Base-by-base conservation (phyloP, 2,113 vertebrate species). In the Pollachius pollachius region DNA sequence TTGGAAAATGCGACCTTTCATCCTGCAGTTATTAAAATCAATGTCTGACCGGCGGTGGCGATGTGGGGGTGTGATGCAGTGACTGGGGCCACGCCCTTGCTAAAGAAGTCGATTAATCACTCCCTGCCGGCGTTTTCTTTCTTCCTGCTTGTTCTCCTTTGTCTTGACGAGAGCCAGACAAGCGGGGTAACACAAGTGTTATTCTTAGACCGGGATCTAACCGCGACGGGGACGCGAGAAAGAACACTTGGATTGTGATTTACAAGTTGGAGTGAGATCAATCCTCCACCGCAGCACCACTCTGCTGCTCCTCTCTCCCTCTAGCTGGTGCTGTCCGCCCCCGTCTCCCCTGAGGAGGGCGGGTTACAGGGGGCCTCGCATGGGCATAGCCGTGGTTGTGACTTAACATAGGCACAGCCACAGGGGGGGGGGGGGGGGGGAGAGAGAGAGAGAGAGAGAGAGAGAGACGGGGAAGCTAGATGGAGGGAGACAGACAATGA, bases 71-170 rank as follows among this genome's bases (percentile, higher is more conserved):
- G 67, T 61, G 70, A 54, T 73, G 37, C 70, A 79, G 73, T 81
- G 76, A 84, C 65, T 80, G 69, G 48, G 75, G 72, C 71, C 70
- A 67, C 12, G 70, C 73, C 62, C 56, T n/a, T 67, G 30, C 12
- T 67, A 84, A 84, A 69, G 72, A 57, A 71, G 66, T 72, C 56
- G 76, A 75, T 86, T 81, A 80, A 83, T 88, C 71, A 79, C 74
- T 18, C 67, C 64, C 64, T 63, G 71, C 27, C 56, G 75, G 74
- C 6, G 15, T 30, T 62, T 62, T 25, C 61, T 62, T 62, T 25
- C 61, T 61, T 56, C 4, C 37, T 52, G 75, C 41, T 48, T 48
- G 6, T 48, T 48, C 41, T 48, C 7, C 41, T 13, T 75, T 71
- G 67, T 68, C 78, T 30, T 30, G 30, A 30, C 30, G 3, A 54